Evolutionary conservation across 2,888 invertebrate species (phyloP), one percentile per base, ranked within the genome.

Genomic region (Metacarcinus magister): DNA sequence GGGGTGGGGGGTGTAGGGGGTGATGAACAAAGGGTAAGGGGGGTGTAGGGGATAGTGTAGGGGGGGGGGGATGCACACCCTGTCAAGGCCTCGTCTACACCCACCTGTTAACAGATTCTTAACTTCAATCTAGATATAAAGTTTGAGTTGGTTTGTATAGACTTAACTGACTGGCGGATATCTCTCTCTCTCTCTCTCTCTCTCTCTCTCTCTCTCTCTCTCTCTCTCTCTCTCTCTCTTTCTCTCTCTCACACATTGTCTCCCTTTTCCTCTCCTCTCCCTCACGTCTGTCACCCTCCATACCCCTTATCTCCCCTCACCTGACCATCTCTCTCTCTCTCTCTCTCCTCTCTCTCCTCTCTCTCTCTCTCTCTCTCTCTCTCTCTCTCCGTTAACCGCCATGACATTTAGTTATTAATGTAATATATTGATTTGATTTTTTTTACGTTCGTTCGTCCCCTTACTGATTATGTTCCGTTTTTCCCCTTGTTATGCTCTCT

Each of bases 261-360:
- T n/a, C n/a, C n/a, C n/a, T n/a, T n/a, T n/a, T n/a, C 28, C 48
- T 48, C 48, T 48, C 48, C 13, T 13, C 13, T n/a, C 54, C 16
- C 5, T 54, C 54, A 1, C 13, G 16, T 13, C 54, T n/a, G 67
- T 67, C n/a, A n/a, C 19, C 19, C 67, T 19, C 67, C 67, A 19
- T 67, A 19, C 28, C 92, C 46, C 92, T 43, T 46, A 46, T 92
- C 54, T 54, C 54, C 54, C 54, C n/a, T 54, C 54, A 54, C 54
- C 54, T 54, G 54, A 54, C 54, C 54, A 54, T 54, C n/a, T 54
- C 54, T 54, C 54, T 54, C 54, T 54, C 54, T 54, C 54, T 54
- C 54, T 54, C 92, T 43, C 92, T 92, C 92, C 43, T 92, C 43
- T 92, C 92, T 39, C 32, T 92, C 32, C 46, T 46, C 46, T 44